These are phyloP conservation scores for Philaenus spumarius DNA, from an alignment of 1,140 invertebrate species.

Conservation along the genomic window DNA sequence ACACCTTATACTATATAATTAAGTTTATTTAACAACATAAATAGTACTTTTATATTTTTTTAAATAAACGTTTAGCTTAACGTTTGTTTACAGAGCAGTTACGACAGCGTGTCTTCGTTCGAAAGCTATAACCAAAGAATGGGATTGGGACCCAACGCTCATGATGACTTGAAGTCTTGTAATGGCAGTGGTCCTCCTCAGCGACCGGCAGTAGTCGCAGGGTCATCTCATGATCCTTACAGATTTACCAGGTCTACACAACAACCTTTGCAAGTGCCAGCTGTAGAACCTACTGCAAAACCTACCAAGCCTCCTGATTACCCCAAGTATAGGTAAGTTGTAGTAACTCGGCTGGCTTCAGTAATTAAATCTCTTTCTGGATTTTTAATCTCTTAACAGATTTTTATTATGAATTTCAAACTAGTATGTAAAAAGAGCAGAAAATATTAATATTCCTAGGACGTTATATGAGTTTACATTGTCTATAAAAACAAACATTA, in stretches of 20 bases:
- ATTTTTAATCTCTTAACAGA: too few species aligned
- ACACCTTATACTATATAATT: too few species aligned
- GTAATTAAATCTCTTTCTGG: too few species aligned
- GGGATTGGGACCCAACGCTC: constrained; percentile 74
- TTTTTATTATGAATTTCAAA: too few species aligned
- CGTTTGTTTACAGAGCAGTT: constrained; percentile 49
- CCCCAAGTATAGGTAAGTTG: constrained; percentile 68
- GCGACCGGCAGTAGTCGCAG: constrained; percentile 30
- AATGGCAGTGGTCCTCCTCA: constrained; percentile 23
- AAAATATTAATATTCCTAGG: too few species aligned
- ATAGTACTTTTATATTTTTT: too few species aligned
- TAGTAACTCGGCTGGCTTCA: too few species aligned
- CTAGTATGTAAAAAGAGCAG: too few species aligned
- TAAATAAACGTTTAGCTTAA: too few species aligned
- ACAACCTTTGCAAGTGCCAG: constrained; percentile 37
- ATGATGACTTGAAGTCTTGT: constrained; percentile 82
- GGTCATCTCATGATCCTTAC: constrained; percentile 50
- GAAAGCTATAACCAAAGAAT: constrained; percentile 65
- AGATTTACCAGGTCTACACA: constrained; percentile 58
- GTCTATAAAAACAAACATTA: too few species aligned
- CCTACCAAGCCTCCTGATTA: constrained; percentile 60
- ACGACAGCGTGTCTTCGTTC: constrained; percentile 79
- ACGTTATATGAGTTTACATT: too few species aligned
- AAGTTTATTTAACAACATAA: too few species aligned
- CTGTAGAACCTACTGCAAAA: constrained; percentile 24